phyloP scores from a whole-genome alignment of 2,888 invertebrate species.

The Pollenia amentaria region DNA sequence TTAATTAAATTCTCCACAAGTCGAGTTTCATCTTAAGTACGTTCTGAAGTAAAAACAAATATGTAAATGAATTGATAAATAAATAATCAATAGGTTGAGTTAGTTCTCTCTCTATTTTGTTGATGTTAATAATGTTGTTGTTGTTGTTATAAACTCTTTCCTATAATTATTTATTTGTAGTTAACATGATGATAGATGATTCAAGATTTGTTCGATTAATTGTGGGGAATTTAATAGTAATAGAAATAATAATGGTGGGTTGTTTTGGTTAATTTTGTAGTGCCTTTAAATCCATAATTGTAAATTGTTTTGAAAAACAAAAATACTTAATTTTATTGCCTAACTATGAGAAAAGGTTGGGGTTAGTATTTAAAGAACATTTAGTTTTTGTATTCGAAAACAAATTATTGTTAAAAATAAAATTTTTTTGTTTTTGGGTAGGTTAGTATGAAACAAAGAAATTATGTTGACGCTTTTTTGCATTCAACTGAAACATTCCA shows the following conservation, averaged over 20 bases:
- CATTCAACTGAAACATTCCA: constrained; percentile 57
- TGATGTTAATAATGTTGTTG: constrained; percentile 7
- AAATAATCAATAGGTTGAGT: constrained; percentile 48
- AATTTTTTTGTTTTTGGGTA: constrained; percentile 39
- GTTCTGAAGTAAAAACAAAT: constrained; percentile 5
- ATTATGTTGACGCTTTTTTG: constrained; percentile 33
- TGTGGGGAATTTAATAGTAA: constrained; percentile 53
- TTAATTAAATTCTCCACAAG: constrained; percentile 53
- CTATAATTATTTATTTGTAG: constrained; percentile 61
- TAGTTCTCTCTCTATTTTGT: constrained; percentile 46
- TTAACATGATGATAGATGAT: constrained; percentile 11
- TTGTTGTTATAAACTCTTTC: constrained; percentile 48
- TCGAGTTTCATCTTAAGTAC: constrained; percentile 49
- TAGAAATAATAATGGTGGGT: constrained; percentile 52
- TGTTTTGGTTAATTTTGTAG: constrained; percentile 59
- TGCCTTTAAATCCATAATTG: constrained; percentile 52
- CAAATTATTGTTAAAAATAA: constrained; percentile 44
- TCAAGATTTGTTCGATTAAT: constrained; percentile 18
- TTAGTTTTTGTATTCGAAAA: constrained; percentile 36
- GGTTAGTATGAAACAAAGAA: constrained; percentile 70
- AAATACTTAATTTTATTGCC: constrained; percentile 1
- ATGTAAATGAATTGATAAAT: constrained; percentile 10
- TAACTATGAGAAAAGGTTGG: neutral
- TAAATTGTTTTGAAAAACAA: constrained; percentile 9
- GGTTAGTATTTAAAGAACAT: constrained; percentile 59